Evolutionary conservation across 2,113 vertebrate species (phyloP).

Genomic region (Scolopax mira): DNA sequence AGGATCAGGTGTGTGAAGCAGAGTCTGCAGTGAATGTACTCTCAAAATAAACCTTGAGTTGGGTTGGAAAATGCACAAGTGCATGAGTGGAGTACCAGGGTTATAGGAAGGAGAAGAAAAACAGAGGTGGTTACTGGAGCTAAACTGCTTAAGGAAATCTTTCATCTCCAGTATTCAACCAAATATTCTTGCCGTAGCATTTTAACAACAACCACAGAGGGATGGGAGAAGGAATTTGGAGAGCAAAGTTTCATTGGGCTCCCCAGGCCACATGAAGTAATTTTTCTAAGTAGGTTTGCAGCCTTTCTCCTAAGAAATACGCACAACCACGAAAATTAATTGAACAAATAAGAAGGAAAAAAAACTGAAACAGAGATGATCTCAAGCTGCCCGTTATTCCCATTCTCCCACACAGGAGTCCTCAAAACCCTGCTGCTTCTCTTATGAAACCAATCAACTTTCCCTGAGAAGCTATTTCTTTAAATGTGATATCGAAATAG

Average conservation of each 20-base stretch:
- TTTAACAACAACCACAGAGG: background rate
- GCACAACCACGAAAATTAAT: background rate
- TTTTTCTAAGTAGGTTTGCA: background rate
- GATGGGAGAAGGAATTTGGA: background rate
- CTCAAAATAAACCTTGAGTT: background rate
- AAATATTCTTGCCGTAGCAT: background rate
- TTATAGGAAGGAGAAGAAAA: background rate
- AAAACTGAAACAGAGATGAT: background rate
- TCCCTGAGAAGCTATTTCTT: slow-evolving; percentile 59
- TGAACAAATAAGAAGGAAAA: background rate
- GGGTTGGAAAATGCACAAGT: background rate
- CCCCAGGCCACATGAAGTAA: background rate
- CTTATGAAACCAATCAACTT: slow-evolving; percentile 61
- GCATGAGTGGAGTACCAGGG: background rate
- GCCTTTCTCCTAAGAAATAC: background rate
- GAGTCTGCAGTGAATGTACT: background rate
- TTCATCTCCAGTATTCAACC: background rate
- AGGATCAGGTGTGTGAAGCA: background rate
- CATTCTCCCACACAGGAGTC: slow-evolving; percentile 19
- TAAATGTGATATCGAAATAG: slow-evolving; percentile 4
- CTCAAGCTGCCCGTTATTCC: slow-evolving; percentile 14
- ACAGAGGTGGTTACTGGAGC: background rate
- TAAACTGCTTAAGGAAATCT: slow-evolving; percentile 28
- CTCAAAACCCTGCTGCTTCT: slow-evolving; percentile 58
- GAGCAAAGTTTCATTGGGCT: background rate